phyloP scores from a whole-genome alignment of 2,797 vertebrate species.

The Ctenopoma kingsleyae region DNA sequence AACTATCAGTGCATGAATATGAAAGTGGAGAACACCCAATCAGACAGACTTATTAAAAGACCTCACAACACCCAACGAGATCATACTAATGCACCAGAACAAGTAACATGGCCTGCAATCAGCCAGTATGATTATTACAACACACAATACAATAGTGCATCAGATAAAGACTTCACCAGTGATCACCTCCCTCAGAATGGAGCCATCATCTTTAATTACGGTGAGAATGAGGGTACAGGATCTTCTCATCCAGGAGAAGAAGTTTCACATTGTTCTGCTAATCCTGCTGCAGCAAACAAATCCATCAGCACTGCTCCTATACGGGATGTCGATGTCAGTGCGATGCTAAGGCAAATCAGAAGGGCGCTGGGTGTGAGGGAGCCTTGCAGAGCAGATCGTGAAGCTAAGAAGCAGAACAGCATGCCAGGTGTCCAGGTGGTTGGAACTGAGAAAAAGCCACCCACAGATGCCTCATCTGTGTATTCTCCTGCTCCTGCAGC shows the following conservation, averaged over 20 bases:
- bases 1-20: neutral
- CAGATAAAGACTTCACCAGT: slow-evolving; percentile 39
- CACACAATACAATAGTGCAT: neutral
- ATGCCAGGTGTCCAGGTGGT: neutral
- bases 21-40: neutral
- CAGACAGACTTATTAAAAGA: neutral
- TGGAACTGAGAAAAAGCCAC: neutral
- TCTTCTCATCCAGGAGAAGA: neutral
- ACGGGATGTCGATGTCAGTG: slow-evolving; percentile 12
- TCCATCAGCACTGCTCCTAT: neutral
- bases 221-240: neutral
- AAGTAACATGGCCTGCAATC: neutral
- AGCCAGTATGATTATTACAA: neutral
- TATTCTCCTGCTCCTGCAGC: neutral
- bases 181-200: slow-evolving; percentile 26
- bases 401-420: slow-evolving; percentile 53
- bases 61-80: neutral
- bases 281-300: neutral
- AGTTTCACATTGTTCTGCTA: neutral
- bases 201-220: slow-evolving; percentile 23
- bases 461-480: neutral
- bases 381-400: slow-evolving; percentile 64
- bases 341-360: slow-evolving; percentile 70
- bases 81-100: neutral
- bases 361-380: slow-evolving; percentile 66